Base-by-base conservation (phyloP, 2,888 invertebrate species). In the Eupeodes latifasciatus region DNA sequence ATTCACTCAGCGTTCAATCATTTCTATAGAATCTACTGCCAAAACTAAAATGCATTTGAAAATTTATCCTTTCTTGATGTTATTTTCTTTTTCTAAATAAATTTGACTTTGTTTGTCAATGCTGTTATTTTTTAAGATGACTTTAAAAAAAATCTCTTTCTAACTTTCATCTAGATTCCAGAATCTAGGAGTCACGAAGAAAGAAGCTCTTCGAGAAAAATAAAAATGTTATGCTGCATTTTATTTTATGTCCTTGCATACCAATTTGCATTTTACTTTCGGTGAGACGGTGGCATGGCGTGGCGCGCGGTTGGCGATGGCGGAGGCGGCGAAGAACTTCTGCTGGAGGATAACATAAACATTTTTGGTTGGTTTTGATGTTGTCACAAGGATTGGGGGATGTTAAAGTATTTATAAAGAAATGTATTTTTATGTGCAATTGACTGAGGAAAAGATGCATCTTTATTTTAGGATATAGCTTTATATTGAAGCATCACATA, bases 321-420 rank as follows among this genome's bases (percentile, higher is more conserved):
- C 19, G 19, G 19, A 19, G 27, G 27, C 3, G 27, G 27, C 27
- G 27, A 27, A 27, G 27, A 27, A 3, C 27, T 27, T 27, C 69
- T 71, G 44, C 57, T 49, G n/a, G n/a, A 40, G 44, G 71, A 71
- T 71, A 55, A 51, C 71, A 55, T 59, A 59, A 57, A 72, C 47
- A 72, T 72, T 72, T 72, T 72, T 57, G 72, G 66, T 49, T 40
- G 72, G 59, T 72, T 72, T 59, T 11, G 59, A 47, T 59, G 72
- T 59, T 59, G 59, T 47, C 36, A 40, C 53, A 55, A 53, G 55
- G 69, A 57, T 53, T 40, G 14, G 34, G 36, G 36, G 12, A 72
- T 6, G 14, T 47, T 72, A 57, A 59, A 19, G 71, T 12, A 40
- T n/a, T n/a, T n/a, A n/a, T 40, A 71, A 57, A 57, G 44, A 27